phyloP scores from a whole-genome alignment of 2,113 vertebrate genomes.

The Myanophis thanlyinensis region DNA sequence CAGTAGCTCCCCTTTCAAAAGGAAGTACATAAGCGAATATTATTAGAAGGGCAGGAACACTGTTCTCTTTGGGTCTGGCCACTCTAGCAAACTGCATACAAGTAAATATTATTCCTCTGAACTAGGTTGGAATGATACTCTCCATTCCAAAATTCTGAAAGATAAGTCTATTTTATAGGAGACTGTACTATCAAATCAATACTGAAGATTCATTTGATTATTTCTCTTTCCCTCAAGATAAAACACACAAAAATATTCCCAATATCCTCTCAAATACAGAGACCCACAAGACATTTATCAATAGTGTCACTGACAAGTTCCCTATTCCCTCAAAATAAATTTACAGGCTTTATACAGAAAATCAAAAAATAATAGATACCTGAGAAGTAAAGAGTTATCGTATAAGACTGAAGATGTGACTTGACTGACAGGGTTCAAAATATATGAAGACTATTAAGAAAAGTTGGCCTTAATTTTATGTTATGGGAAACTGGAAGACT shows the following conservation, averaged over 20 bases:
- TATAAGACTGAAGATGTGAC: slow-evolving; percentile 37
- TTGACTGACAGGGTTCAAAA: slow-evolving; percentile 48
- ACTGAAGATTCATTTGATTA: background rate
- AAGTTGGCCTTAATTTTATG: slow-evolving; percentile 40
- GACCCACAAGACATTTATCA: slow-evolving; percentile 44
- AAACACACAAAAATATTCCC: background rate
- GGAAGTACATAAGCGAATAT: background rate
- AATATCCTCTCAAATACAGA: slow-evolving; percentile 31
- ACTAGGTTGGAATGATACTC: background rate
- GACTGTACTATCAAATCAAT: background rate
- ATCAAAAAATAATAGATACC: slow-evolving; percentile 2
- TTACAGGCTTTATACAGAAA: slow-evolving; percentile 39
- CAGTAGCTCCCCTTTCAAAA: background rate
- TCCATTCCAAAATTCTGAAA: background rate
- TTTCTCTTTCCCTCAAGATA: background rate
- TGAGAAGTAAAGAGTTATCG: slow-evolving; percentile 44
- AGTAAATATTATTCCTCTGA: background rate
- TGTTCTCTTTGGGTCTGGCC: background rate
- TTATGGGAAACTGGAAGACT: slow-evolving; percentile 11
- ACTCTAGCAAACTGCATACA: background rate
- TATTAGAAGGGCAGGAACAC: background rate
- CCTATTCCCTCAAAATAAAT: slow-evolving; percentile 21
- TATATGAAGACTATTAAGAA: slow-evolving; percentile 52
- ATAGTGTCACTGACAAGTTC: slow-evolving; percentile 20
- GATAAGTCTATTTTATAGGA: background rate